Evolutionary conservation across 2,113 vertebrate species (phyloP), one percentile per base, ranked within the genome.

Genomic region (Pseudorasbora parva): DNA sequence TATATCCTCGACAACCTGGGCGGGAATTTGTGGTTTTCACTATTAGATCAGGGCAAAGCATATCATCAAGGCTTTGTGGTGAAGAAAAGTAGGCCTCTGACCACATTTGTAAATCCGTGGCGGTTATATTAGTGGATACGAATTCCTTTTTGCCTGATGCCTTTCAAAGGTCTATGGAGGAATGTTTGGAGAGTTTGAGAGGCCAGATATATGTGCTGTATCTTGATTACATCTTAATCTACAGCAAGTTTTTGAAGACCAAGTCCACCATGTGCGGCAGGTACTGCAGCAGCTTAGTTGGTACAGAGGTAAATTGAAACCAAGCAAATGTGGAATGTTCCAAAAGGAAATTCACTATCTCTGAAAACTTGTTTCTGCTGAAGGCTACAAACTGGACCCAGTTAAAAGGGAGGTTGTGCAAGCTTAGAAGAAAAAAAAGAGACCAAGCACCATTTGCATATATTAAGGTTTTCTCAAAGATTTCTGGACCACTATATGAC

Each of bases 211-310:
- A 41, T 25, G 43, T 74, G n/a, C 43, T 45, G n/a, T 74, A 74
- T 12, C 23, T 74, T 12, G 72, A 74, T 45, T 12, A 54, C 27
- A 9, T 51, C 80, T 37, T 84, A 15, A 45, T 83, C 0, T 89
- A 83, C 2, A 86, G 81, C 11, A 37, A 73, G 1, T 62, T 30
- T 89, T 87, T 60, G 81, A 90, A 7, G 11, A 66, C 0, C 88
- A 89, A 73, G 15, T 87, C 0, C 15, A 78, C 1, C 15, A 87
- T 47, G 57, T 82, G 0, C 0, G 7, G 8, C 4, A 60, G 66
- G 88, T 88, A 3, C 12, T 88, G 1, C 11, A 60, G n/a, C 3
- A 11, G 0, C 76, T 87, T 8, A 82, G 71, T 19, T 45, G 86
- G 15, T 66, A 66, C 3, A 7, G 62, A 33, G 37, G 33, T 9